Conservation (phyloP, 2,888 invertebrate genomes). For the Apoda limacodes region DNA sequence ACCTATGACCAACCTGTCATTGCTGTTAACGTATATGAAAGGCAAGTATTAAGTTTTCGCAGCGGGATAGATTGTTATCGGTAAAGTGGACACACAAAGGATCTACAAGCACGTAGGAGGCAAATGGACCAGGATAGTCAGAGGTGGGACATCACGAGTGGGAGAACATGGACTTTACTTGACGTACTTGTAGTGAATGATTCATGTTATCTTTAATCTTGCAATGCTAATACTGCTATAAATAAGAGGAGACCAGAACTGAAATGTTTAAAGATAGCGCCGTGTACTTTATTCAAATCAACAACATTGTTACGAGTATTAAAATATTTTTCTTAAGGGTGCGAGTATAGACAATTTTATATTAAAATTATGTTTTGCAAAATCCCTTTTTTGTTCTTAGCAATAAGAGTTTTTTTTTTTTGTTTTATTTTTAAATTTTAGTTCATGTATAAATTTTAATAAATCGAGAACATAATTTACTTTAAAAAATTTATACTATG, state of each 20-base stretch:
- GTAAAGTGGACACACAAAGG: conserved; percentile 12
- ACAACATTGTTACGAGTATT: too few relatives aligned
- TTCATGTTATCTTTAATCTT: conserved; percentile 33
- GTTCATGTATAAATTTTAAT: too few relatives aligned
- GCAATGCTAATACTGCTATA: conserved; percentile 30
- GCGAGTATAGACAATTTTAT: too few relatives aligned
- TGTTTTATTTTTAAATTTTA: too few relatives aligned
- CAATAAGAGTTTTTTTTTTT: too few relatives aligned
- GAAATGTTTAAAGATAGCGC: conserved; percentile 21
- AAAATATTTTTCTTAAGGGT: too few relatives aligned
- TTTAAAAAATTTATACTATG: too few relatives aligned
- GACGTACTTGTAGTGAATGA: conserved; percentile 27
- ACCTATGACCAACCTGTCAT: not conserved
- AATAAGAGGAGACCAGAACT: conserved; percentile 19
- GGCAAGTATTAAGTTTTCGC: conserved; percentile 9
- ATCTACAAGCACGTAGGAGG: conserved; percentile 30
- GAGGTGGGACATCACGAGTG: conserved; percentile 28
- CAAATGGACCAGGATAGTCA: conserved; percentile 29
- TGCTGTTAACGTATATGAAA: not conserved
- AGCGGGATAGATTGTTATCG: conserved; percentile 17
- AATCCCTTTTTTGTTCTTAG: too few relatives aligned
- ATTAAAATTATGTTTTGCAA: too few relatives aligned
- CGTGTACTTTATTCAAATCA: too few relatives aligned
- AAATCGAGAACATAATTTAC: too few relatives aligned
- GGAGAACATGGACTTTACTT: conserved; percentile 24